Evolutionary conservation across 2,113 vertebrate genomes (phyloP), one percentile per base, ranked within the genome.

Genomic region (Crotalus tigris): DNA sequence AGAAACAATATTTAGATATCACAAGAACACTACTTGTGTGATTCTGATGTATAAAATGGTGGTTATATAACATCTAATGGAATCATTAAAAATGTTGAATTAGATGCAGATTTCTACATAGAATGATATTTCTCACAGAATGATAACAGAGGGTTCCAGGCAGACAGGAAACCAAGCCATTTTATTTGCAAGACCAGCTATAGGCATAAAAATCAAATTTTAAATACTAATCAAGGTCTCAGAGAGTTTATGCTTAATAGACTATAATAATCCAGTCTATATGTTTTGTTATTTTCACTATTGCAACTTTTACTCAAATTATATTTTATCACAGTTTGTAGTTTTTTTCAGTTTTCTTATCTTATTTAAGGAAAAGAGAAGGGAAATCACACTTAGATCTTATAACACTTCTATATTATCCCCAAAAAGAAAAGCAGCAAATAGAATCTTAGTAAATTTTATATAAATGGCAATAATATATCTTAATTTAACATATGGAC

Each of bases 1-100:
- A 94, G 91, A 93, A 96, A 93, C 96, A 54, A 95, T 90, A 94
- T 57, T 46, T 58, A 46, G 92, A 85, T 69, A 94, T 94, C 75
- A 95, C 33, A 90, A 92, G 39, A 91, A 86, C 1, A 49, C 17
- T 69, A 88, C 49, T 91, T 39, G 59, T 94, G 91, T 94, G 92
- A 92, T 91, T 93, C 87, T 93, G 85, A 94, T 94, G 49, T 19
- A 44, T 4, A 75, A 81, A 92, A 93, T 90, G 6, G 54, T 3
- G 12, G 15, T 26, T 69, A 54, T 81, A 55, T 89, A 46, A 69
- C 81, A 86, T 1, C 81, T 90, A n/a, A 87, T 91, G 24, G 58
- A 54, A 88, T 91, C 24, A 59, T 59, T 39, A 24, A 55, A 85
- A 57, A 26, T 57, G 24, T 53, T 85, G 21, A 33, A 85, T 23